Percentiles rank a stretch among this genome's conserved stretches.
Conservation (phyloP, 2,797 vertebrate genomes). For the Saxicola maurus region DNA sequence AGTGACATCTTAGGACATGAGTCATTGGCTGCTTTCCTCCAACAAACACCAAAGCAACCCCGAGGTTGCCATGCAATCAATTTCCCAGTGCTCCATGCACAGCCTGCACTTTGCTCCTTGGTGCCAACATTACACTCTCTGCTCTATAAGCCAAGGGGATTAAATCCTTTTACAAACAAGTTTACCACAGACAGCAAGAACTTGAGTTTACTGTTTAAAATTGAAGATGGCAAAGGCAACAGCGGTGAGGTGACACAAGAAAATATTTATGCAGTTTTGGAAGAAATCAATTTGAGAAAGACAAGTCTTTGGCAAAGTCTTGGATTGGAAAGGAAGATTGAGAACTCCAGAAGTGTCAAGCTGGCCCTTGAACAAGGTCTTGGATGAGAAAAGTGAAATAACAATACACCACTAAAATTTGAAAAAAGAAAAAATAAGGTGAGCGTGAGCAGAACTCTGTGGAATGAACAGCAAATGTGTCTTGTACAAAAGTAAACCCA, state of each 20-base stretch:
- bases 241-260: neutral
- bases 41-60: neutral
- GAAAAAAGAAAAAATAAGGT: neutral
- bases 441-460: neutral
- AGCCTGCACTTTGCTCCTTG: neutral
- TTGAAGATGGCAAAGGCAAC: neutral
- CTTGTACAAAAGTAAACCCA: neutral
- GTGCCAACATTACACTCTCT: neutral
- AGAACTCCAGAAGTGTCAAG: neutral
- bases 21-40: neutral
- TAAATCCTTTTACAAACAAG: neutral
- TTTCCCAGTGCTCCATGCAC: neutral
- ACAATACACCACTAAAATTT: neutral
- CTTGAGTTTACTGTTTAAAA: neutral
- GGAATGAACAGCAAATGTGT: neutral
- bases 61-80: neutral
- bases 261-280: neutral
- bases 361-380: neutral
- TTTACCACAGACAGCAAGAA: neutral
- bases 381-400: neutral
- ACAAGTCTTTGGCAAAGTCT: neutral
- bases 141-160: neutral
- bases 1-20: neutral
- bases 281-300: neutral
- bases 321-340: neutral